A percentile compares a stretch with the other conserved stretches of the same genome.
phyloP scores from a whole-genome alignment of 2,113 vertebrate genomes.

The Athene cunicularia region DNA sequence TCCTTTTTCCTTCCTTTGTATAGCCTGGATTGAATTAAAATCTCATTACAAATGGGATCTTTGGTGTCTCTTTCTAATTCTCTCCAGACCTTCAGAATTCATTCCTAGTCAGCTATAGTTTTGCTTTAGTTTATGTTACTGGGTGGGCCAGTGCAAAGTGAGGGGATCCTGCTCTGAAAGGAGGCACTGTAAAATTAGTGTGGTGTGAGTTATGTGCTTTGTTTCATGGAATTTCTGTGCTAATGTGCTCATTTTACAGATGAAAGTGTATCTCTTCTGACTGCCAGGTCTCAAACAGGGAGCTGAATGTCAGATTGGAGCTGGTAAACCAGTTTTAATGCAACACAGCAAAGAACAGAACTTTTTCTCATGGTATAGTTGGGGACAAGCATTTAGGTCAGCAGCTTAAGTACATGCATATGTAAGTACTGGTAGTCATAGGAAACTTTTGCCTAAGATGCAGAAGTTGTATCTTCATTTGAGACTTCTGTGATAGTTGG shows the following conservation, averaged over 20 bases:
- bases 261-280: not conserved
- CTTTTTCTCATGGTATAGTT: not conserved
- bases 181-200: accelerated
- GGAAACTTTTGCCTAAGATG: not conserved
- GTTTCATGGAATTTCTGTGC: not conserved
- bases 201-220: not conserved
- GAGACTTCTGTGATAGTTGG: not conserved
- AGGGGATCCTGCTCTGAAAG: not conserved
- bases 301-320: accelerated
- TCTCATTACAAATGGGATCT: not conserved
- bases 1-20: not conserved
- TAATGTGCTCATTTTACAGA: not conserved
- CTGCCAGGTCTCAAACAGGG: not conserved
- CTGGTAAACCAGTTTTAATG: not conserved
- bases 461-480: not conserved
- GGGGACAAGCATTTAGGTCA: not conserved
- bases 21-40: constrained; percentile 17
- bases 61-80: not conserved
- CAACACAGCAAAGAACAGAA: not conserved
- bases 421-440: not conserved
- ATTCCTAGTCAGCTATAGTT: not conserved
- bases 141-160: not conserved
- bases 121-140: not conserved
- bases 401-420: not conserved
- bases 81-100: not conserved